phyloP scores from a whole-genome alignment of 2,888 invertebrate species.

The Brachyptera risi region DNA sequence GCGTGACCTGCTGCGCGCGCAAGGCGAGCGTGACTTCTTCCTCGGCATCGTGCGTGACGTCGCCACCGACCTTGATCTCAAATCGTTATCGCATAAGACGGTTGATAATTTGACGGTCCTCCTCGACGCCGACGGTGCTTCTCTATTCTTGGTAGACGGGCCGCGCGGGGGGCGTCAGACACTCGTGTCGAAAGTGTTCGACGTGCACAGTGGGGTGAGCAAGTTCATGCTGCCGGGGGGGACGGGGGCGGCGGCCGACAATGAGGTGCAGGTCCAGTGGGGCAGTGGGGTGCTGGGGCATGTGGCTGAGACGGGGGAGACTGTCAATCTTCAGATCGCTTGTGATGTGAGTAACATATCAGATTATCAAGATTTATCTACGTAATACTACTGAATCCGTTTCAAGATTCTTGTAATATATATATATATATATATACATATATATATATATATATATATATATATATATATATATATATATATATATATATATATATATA shows the following conservation, averaged over 20 bases:
- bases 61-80: conserved; percentile 50
- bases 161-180: conserved; percentile 44
- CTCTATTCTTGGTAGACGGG: conserved; percentile 49
- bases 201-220: conserved; percentile 48
- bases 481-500: too few relatives aligned
- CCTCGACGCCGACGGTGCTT: conserved; percentile 48
- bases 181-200: conserved; percentile 48
- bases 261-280: conserved; percentile 49
- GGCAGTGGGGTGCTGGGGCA: conserved; percentile 50
- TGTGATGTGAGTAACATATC: conserved; percentile 45
- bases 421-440: too few relatives aligned
- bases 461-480: too few relatives aligned
- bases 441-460: too few relatives aligned
- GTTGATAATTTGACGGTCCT: conserved; percentile 49
- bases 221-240: conserved; percentile 44
- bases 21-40: conserved; percentile 50
- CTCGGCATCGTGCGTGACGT: conserved; percentile 51
- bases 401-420: too few relatives aligned
- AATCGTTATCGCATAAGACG: conserved; percentile 48
- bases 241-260: conserved; percentile 40
- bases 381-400: too few relatives aligned
- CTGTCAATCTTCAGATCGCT: conserved; percentile 47
- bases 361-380: too few relatives aligned
- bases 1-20: conserved; percentile 39
- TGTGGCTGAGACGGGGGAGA: conserved; percentile 49